Base-by-base conservation (phyloP, 2,797 vertebrate species). In the Phoxinus dragarum region DNA sequence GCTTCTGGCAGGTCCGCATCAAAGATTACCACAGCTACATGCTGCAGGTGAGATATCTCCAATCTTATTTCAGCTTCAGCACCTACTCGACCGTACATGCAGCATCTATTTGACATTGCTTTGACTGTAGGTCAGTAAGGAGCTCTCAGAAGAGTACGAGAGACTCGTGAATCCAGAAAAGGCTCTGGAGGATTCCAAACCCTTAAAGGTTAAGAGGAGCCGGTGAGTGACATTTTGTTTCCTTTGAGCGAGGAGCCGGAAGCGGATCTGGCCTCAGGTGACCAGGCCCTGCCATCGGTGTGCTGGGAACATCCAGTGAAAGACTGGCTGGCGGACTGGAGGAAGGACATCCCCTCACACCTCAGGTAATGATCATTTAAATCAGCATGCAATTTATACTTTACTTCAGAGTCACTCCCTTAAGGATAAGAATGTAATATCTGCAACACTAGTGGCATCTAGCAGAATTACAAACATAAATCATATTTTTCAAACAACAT, bases 21-120 rank as follows among this genome's bases (percentile, higher is more conserved):
- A 99, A 99, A 91, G 98, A 99, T 92, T 99, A 99, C 87, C 98
- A 99, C 94, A 97, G 94, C 92, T 97, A 99, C 93, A 98, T 98
- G 97, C 93, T 99, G 3, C 97, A 99, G 97, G 98, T 99, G 90
- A 97, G 95, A 31, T 11, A 7, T 31, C 14, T 34, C 12, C 66
- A 54, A 11, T 68, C 11, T 80, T 56, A 3, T 56, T 17, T 23
- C 67, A 40, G 66, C 34, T 52, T 71, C 52, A 59, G 0, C 21
- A 42, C 9, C 34, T 44, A 21, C 23, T 54, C 6, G 11, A 80
- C 47, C 17, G 44, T 19, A 52, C 34, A 12, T n/a, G 42, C 16
- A 8, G 17, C 61, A 12, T 67, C 49, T 42, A 21, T 36, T 36
- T 83, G 38, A 27, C 31, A 23, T 27, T 49, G 4, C 38, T 75